phyloP scores from a whole-genome alignment of 2,797 vertebrate species.

The Melanotaenia maccullochi region DNA sequence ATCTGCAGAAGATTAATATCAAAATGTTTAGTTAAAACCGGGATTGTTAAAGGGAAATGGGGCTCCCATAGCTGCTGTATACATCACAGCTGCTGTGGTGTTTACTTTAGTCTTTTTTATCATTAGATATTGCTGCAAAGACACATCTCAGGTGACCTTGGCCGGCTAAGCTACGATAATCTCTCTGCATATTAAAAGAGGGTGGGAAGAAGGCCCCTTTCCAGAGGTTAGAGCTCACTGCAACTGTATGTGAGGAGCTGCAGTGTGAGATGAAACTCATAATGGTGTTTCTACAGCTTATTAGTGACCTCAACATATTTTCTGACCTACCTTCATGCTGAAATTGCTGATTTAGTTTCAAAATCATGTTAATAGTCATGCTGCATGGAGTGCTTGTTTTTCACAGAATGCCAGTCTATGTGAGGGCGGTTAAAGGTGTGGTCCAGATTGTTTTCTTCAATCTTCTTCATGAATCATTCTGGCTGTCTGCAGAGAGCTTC shows the following conservation, averaged over 20 bases:
- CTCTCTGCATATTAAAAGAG: constrained; percentile 47
- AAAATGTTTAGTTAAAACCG: not conserved
- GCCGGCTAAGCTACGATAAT: constrained; percentile 70
- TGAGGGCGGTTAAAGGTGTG: no score
- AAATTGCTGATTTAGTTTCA: constrained; percentile 13
- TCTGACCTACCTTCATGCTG: constrained; percentile 14
- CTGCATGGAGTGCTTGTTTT: not conserved
- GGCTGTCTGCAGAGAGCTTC: no score
- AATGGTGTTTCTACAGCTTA: constrained; percentile 20
- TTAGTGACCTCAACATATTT: constrained; percentile 43
- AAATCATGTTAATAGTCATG: not conserved
- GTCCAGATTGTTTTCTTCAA: no score
- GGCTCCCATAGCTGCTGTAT: no score
- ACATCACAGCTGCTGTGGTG: not conserved
- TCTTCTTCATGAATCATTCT: no score
- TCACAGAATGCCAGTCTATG: not conserved
- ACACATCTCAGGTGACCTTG: constrained; percentile 57
- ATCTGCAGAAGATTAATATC: constrained; percentile 8
- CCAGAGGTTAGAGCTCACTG: constrained; percentile 64
- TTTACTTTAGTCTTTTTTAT: constrained; percentile 1
- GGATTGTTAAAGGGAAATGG: not conserved
- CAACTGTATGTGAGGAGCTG: constrained; percentile 38
- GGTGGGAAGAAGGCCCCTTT: constrained; percentile 22
- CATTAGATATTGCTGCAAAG: constrained; percentile 41
- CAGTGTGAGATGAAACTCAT: constrained; percentile 7